Evolutionary conservation across 1,140 invertebrate genomes (phyloP).

Genomic region (Heliconius hermathena): DNA sequence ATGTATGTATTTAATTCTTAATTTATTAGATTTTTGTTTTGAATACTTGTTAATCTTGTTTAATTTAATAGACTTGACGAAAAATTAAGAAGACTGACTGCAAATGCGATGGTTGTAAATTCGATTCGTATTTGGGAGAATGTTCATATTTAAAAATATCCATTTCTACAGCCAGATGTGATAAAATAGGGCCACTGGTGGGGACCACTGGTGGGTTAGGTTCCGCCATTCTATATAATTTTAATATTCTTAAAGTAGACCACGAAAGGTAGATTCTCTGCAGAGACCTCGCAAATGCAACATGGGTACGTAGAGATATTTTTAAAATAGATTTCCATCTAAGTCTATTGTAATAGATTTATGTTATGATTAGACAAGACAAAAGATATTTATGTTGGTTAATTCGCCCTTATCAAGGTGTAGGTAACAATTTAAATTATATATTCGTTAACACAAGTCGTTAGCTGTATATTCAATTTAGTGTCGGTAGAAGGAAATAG

Average conservation of each 20-base stretch:
- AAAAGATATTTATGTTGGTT: conserved; percentile 7
- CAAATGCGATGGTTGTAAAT: no score
- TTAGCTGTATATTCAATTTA: no score
- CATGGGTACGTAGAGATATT: neutral
- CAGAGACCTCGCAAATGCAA: neutral
- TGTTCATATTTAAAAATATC: no score
- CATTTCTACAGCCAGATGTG: no score
- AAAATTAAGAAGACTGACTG: neutral
- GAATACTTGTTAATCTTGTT: neutral
- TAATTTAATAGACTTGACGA: no score
- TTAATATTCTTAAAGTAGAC: no score
- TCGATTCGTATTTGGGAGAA: no score
- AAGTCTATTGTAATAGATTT: conserved; percentile 9
- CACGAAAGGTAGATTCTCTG: neutral
- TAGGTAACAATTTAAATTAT: neutral
- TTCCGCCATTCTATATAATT: no score
- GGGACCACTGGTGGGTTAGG: no score
- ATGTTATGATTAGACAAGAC: conserved; percentile 8
- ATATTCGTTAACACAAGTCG: no score
- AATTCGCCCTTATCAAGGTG: neutral
- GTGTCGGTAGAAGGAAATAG: no score
- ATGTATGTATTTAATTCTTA: neutral
- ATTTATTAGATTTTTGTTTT: neutral
- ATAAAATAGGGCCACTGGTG: no score
- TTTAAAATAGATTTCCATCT: neutral